Base-by-base conservation (phyloP, 2,888 invertebrate species). In the Drosophila colorata region DNA sequence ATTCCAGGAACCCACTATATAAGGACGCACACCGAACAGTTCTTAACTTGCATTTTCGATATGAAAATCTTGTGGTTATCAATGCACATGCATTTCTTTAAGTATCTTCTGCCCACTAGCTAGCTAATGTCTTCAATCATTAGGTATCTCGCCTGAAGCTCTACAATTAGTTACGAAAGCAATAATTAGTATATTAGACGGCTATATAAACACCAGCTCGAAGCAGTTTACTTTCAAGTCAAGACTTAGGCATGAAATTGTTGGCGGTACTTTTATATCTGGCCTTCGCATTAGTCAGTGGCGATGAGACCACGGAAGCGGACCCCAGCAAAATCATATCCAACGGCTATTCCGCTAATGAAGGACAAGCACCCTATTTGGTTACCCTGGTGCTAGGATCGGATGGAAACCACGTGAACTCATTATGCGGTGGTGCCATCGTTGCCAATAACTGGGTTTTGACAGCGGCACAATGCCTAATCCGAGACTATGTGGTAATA, bases 401-500 rank as follows among this genome's bases (percentile, higher is more conserved):
- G 6, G 23, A 33, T 7, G 55, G 23, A n/a, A 48, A 14, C 35
- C 35, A 4, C 16, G 9, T 16, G 5, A 37, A 16, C 2, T 1
- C n/a, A 48, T 18, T 67, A 52, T 89, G 90, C 9, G 65, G 65
- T 3, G 77, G 76, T 6, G 31, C 61, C 1, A 79, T 78, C 18
- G 66, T 78, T 14, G 52, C 33, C 2, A 23, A 28, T 16, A 63
- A 13, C 38, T 79, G 59, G 65, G 65, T 78, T 0, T 4, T 77
- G 28, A 80, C 74, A 3, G 80, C 77, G 7, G 76, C 71, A 5
- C 65, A 78, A 35, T 78, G 77, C 48, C 35, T 69, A 5, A 74
- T 80, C 13, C 68, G 77, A 2, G 65, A 78, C 47, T 72, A 60
- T 44, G 74, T 75, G 48, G 67, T 77, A 16, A 75, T 89, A 37